Evolutionary conservation across 2,113 vertebrate genomes (phyloP).

Genomic region (Blennius ocellaris): DNA sequence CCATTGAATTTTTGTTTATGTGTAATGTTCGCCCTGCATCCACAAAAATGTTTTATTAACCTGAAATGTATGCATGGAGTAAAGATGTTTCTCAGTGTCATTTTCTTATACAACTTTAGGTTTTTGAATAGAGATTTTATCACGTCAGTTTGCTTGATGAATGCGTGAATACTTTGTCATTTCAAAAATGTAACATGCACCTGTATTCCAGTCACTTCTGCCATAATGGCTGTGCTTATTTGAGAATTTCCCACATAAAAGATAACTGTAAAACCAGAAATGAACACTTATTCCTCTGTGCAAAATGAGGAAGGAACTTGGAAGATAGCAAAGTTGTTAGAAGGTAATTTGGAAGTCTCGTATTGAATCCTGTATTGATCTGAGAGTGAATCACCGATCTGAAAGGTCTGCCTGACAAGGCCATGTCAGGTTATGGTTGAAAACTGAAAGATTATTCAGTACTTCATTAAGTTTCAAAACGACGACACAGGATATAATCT

Average conservation of each 20-base stretch:
- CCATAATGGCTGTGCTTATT: not conserved
- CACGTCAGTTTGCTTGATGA: too few relatives aligned
- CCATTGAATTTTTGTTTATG: too few relatives aligned
- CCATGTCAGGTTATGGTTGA: not conserved
- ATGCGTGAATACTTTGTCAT: too few relatives aligned
- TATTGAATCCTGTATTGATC: slow-evolving; percentile 39
- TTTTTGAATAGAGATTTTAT: too few relatives aligned
- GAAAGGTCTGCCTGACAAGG: slow-evolving; percentile 2
- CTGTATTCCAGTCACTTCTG: not conserved
- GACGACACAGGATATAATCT: not conserved
- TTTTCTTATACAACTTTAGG: too few relatives aligned
- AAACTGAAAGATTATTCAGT: not conserved
- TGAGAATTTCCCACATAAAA: not conserved
- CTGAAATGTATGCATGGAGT: too few relatives aligned
- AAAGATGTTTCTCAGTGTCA: too few relatives aligned
- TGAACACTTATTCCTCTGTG: not conserved
- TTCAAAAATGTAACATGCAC: too few relatives aligned
- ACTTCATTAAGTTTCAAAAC: not conserved
- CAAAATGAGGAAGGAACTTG: slow-evolving; percentile 5
- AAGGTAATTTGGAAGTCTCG: slow-evolving; percentile 27
- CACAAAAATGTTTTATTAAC: too few relatives aligned
- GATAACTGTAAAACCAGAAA: slow-evolving; percentile 1
- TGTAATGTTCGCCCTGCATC: too few relatives aligned
- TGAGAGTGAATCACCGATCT: slow-evolving; percentile 15
- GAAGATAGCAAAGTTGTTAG: slow-evolving; percentile 31